Evolutionary conservation across 1,140 invertebrate species (phyloP), one percentile per base, ranked within the genome.

Genomic region (Plodia interpunctella): DNA sequence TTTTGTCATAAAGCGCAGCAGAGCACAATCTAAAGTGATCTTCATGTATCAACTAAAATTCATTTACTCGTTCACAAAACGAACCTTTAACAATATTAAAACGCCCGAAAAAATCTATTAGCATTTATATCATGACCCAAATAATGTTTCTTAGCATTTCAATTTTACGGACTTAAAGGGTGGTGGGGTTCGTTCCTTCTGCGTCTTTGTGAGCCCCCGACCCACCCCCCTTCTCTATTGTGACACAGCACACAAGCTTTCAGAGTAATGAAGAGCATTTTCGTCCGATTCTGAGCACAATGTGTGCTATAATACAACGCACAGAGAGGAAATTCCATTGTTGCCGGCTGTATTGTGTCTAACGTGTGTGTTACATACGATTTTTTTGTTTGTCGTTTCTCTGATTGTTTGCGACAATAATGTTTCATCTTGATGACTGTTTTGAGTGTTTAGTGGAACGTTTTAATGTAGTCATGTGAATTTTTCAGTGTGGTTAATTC

Each of bases 241-340:
- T 87, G 78, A 79, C 76, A 83, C 63, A 72, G 82, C 80, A 87
- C 80, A 85, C 80, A 82, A 83, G 83, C 85, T 88, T 88, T 88
- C 85, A 88, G 70, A 79, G 80, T 88, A 88, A 88, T 88, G 85
- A 88, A 88, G 85, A 88, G 82, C 81, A 86, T 88, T 88, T 88
- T 88, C 85, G 85, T 88, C 83, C 85, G 81, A 88, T 88, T 85
- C 78, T 60, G 74, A 76, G 44, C 68, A 88, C 85, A 88, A 88
- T 85, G 66, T 65, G 49, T 71, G 76, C 80, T 87, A 83, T 88
- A 87, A 85, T 87, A 88, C 83, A 83, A 86, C 74, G 80, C 72
- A 63, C 55, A 81, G 81, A 85, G 83, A 84, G 85, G 80, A 85
- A 81, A 82, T 63, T 83, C 74, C 76, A 85, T 86, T 86, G 83